Conservation (phyloP, 37 sponge, comb jelly and placozoan species). For the Cliona cf. orientalis region DNA sequence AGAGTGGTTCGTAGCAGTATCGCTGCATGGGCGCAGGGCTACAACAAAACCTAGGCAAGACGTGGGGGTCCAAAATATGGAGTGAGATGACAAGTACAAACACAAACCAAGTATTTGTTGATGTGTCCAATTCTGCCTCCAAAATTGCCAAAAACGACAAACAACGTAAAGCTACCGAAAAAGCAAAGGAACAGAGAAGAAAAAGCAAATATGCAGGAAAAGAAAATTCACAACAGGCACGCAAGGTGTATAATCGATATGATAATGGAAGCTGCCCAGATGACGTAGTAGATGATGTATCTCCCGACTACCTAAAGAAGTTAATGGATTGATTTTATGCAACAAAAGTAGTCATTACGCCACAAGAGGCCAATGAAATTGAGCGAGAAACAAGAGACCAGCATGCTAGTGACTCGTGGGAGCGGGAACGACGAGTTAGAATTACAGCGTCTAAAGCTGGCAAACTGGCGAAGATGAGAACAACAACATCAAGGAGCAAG, state of each 20-base stretch:
- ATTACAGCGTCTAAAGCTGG: conserved; percentile 18
- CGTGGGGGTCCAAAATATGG: conserved; percentile 39
- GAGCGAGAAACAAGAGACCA: background rate
- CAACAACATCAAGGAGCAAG: conserved; percentile 18
- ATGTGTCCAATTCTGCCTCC: background rate
- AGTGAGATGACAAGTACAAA: conserved; percentile 22
- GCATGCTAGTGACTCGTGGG: conserved; percentile 5
- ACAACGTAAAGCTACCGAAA: conserved; percentile 18
- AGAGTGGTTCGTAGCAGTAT: conserved; percentile 48
- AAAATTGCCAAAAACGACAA: background rate
- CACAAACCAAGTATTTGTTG: conserved; percentile 36
- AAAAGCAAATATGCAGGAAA: background rate
- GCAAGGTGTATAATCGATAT: conserved; percentile 6
- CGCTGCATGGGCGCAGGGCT: conserved; percentile 41
- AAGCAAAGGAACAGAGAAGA: background rate
- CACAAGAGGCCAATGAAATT: background rate
- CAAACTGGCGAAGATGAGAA: conserved; percentile 15
- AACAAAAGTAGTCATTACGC: background rate
- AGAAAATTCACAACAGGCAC: background rate
- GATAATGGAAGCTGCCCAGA: conserved; percentile 4
- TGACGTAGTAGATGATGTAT: conserved; percentile 4
- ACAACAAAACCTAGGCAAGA: conserved; percentile 18
- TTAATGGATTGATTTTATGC: background rate
- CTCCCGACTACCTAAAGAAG: background rate
- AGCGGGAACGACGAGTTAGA: conserved; percentile 23